Conservation (phyloP, 2,797 vertebrate species). For the Fringilla coelebs region DNA sequence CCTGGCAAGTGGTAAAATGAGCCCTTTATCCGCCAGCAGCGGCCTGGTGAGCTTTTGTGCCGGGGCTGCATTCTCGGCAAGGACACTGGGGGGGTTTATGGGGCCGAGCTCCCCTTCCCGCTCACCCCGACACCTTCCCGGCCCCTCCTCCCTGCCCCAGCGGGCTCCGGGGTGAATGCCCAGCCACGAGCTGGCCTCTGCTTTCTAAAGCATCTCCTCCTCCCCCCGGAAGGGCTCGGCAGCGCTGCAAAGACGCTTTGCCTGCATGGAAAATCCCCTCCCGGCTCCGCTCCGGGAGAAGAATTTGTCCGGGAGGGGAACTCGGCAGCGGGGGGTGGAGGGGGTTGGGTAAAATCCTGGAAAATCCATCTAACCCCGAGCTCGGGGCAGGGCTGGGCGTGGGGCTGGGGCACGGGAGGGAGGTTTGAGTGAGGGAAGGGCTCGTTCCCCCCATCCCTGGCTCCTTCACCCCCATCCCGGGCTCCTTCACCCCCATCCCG, state of each 20-base stretch:
- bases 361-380: neutral
- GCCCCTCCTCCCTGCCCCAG: neutral
- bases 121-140: neutral
- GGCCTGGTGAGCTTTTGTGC: slow-evolving; percentile 63
- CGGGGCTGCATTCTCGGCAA: neutral
- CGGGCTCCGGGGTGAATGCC: neutral
- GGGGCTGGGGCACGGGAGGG: neutral
- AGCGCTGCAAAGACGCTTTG: neutral
- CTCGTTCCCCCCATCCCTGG: neutral
- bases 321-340: neutral
- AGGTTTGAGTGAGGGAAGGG: neutral
- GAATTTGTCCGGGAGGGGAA: neutral
- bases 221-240: neutral
- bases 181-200: neutral
- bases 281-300: neutral
- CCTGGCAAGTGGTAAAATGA: slow-evolving; percentile 67
- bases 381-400: neutral
- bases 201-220: slow-evolving; percentile 2
- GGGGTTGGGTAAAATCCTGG: neutral
- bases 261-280: slow-evolving; percentile 2
- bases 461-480: accelerated
- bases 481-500: neutral
- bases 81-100: neutral
- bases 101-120: neutral
- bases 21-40: slow-evolving; percentile 53